Evolutionary conservation across 2,113 vertebrate species (phyloP).

Genomic region (Brachyhypopomus occidentalis): DNA sequence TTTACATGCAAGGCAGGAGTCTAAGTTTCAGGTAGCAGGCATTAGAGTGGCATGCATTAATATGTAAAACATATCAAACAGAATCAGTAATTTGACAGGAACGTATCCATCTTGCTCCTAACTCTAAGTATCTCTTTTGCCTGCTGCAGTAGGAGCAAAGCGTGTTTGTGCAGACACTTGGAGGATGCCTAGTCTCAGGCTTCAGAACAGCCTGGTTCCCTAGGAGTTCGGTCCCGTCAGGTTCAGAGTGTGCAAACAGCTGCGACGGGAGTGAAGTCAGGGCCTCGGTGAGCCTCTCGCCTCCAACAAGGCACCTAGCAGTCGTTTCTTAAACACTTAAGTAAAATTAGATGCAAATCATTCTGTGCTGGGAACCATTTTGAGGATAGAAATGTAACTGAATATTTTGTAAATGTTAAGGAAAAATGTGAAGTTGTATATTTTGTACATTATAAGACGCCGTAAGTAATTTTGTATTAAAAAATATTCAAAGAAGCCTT

Average conservation of each 20-base stretch:
- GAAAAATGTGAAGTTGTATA: too few species aligned
- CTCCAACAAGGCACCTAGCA: neutral
- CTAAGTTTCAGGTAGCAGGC: neutral
- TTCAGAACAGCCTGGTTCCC: neutral
- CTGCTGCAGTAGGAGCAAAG: neutral
- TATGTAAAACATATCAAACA: slow-evolving; percentile 8
- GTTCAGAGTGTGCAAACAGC: neutral
- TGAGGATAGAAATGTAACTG: too few species aligned
- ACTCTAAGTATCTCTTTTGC: neutral
- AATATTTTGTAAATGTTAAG: too few species aligned
- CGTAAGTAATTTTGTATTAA: too few species aligned
- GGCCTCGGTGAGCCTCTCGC: neutral
- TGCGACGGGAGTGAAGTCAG: neutral
- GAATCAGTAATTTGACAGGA: neutral
- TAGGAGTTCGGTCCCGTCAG: neutral
- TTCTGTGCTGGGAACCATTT: too few species aligned
- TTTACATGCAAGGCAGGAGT: neutral
- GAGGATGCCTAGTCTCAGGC: neutral
- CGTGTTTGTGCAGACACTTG: neutral
- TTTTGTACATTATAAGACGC: too few species aligned
- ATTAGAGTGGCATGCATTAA: neutral
- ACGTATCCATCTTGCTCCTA: neutral
- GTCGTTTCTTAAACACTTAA: neutral
- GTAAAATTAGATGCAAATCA: too few species aligned
- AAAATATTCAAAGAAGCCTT: too few species aligned